Percentiles rank a stretch among this genome's conserved stretches.
Evolutionary conservation across 2,888 invertebrate genomes (phyloP).

Genomic region (Yponomeuta evonymella): DNA sequence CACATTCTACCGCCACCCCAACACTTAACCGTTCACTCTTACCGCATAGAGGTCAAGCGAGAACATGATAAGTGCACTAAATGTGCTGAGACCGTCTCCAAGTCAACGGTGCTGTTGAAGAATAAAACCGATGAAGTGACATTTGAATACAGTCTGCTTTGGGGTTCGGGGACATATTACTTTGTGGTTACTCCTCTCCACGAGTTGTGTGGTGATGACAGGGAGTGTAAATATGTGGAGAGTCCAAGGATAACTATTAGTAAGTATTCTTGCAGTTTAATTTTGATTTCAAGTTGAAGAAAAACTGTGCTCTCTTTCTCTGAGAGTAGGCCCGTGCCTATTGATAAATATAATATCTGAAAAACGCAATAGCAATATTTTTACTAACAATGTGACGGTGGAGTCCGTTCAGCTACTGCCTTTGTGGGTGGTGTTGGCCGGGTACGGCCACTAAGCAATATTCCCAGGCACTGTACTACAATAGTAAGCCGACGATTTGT

Average conservation of each 20-base stretch:
- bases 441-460: too few species aligned
- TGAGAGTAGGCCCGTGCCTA: too few species aligned
- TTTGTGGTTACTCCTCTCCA: conserved; percentile 57
- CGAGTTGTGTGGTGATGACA: conserved; percentile 33
- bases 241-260: conserved; percentile 59
- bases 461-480: too few species aligned
- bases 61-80: conserved; percentile 36
- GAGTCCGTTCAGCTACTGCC: too few species aligned
- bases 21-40: conserved; percentile 44
- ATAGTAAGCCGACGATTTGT: too few species aligned
- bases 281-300: background rate
- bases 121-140: conserved; percentile 49
- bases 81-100: conserved; percentile 29
- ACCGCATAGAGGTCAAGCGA: conserved; percentile 45
- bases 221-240: conserved; percentile 43
- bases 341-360: too few species aligned
- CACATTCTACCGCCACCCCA: conserved; percentile 56
- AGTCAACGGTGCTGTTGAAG: conserved; percentile 30
- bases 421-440: too few species aligned
- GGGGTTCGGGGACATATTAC: conserved; percentile 48
- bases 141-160: conserved; percentile 48
- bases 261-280: conserved; percentile 35
- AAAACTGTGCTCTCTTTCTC: background rate
- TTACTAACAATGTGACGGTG: too few species aligned
- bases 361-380: too few species aligned